These are phyloP conservation scores for Lepisosteus oculatus DNA, from an alignment of 2,113 vertebrate genomes.

Conservation along the genomic window DNA sequence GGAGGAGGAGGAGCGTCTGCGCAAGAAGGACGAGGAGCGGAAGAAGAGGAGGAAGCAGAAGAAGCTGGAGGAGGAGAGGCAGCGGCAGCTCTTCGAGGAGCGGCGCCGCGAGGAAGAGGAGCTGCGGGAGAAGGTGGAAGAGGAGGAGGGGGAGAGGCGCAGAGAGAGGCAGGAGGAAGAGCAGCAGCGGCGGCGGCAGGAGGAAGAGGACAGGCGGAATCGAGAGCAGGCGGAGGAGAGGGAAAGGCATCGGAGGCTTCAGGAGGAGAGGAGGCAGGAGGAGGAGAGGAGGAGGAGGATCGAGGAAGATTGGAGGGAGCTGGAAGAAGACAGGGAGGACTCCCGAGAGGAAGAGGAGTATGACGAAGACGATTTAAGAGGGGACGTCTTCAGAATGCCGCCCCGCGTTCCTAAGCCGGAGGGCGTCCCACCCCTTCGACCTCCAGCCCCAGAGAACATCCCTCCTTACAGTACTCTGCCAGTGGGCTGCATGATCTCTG, in stretches of 20 bases:
- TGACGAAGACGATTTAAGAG: conserved; percentile 59
- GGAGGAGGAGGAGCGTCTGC: conserved; percentile 48
- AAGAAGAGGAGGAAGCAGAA: conserved; percentile 47
- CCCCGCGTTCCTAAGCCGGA: conserved; percentile 37
- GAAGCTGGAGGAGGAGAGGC: conserved; percentile 40
- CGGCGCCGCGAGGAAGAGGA: conserved; percentile 22
- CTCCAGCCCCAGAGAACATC: conserved; percentile 24
- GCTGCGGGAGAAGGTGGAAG: conserved; percentile 8
- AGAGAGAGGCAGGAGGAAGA: conserved; percentile 27
- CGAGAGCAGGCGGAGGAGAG: conserved; percentile 20
- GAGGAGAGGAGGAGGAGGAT: conserved; percentile 37
- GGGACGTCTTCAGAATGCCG: conserved; percentile 67
- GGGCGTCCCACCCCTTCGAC: conserved; percentile 27
- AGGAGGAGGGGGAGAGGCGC: conserved; percentile 29
- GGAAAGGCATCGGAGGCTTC: conserved; percentile 24
- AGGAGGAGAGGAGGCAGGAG: conserved; percentile 27
- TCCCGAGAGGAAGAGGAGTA: conserved; percentile 23
- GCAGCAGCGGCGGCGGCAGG: conserved; percentile 22
- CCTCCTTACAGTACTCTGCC: conserved; percentile 63
- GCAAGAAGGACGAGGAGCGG: conserved; percentile 54
- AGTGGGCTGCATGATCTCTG: conserved; percentile 72
- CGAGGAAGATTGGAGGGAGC: conserved; percentile 33
- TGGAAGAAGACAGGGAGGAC: conserved; percentile 28
- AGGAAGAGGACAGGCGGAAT: conserved; percentile 24
- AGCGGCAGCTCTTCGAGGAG: conserved; percentile 11